Evolutionary conservation across 2,888 invertebrate genomes (phyloP).

Genomic region (Eupithecia centaureata): DNA sequence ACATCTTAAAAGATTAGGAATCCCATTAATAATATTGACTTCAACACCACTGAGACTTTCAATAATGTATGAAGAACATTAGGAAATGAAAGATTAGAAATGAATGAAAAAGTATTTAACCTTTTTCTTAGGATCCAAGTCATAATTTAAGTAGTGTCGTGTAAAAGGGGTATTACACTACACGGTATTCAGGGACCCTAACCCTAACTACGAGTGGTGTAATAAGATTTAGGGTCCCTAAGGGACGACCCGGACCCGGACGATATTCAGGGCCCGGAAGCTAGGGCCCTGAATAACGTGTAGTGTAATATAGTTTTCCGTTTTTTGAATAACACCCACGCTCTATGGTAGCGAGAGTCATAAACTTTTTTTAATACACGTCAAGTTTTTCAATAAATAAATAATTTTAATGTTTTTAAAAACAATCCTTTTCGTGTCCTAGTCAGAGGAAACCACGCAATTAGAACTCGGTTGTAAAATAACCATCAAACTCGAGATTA

Average conservation of each 20-base stretch:
- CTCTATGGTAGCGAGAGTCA: conserved; percentile 36
- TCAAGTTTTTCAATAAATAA: conserved; percentile 30
- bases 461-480: conserved; percentile 80
- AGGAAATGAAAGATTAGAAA: conserved; percentile 9
- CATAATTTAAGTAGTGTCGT: neutral
- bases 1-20: conserved; percentile 42
- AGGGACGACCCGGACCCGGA: no score
- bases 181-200: no score
- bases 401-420: conserved; percentile 62
- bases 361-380: conserved; percentile 65
- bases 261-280: no score
- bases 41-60: conserved; percentile 41
- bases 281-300: no score
- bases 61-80: conserved; percentile 25
- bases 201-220: no score
- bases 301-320: neutral
- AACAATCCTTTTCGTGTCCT: conserved; percentile 71
- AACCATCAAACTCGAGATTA: conserved; percentile 78
- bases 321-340: neutral
- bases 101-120: neutral
- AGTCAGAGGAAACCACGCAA: conserved; percentile 78
- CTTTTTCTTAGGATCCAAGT: neutral
- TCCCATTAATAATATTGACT: conserved; percentile 44
- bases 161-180: no score
- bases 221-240: no score